These are phyloP conservation scores for Yponomeuta plumbellus DNA, from an alignment of 2,888 invertebrate genomes.

Conservation along the genomic window DNA sequence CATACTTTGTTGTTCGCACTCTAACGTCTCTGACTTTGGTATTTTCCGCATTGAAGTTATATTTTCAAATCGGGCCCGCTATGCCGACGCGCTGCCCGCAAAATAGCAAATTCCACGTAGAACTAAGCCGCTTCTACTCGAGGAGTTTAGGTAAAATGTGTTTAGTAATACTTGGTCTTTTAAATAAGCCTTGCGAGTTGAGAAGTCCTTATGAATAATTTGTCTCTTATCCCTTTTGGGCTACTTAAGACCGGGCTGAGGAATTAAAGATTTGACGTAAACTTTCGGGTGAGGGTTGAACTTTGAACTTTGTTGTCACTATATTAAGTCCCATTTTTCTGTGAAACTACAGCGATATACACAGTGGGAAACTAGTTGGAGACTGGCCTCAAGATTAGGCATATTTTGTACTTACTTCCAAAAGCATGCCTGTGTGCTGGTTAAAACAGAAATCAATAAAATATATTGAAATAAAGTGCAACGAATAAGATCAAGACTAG, in stretches of 20 bases:
- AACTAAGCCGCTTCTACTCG: neutral
- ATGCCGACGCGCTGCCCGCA: neutral
- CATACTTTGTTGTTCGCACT: too few species aligned
- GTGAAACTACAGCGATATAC: too few species aligned
- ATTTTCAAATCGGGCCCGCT: neutral
- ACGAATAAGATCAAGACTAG: too few species aligned
- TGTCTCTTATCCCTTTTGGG: neutral
- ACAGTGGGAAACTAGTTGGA: too few species aligned
- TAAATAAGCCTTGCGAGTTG: neutral
- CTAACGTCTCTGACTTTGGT: too few species aligned
- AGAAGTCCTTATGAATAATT: neutral
- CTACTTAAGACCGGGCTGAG: neutral
- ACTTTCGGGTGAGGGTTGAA: neutral
- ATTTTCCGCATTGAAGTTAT: neutral
- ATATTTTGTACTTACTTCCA: too few species aligned
- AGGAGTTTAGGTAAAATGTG: neutral
- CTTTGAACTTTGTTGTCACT: too few species aligned
- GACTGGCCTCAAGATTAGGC: too few species aligned
- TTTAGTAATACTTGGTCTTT: neutral
- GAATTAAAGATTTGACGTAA: neutral
- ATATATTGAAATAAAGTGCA: too few species aligned
- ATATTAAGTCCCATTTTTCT: too few species aligned
- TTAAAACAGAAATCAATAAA: too few species aligned
- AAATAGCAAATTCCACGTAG: conserved; percentile 3
- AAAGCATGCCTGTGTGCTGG: too few species aligned